These are phyloP conservation scores for Octodonta nipae DNA, from an alignment of 2,888 invertebrate genomes.

Conservation along the genomic window DNA sequence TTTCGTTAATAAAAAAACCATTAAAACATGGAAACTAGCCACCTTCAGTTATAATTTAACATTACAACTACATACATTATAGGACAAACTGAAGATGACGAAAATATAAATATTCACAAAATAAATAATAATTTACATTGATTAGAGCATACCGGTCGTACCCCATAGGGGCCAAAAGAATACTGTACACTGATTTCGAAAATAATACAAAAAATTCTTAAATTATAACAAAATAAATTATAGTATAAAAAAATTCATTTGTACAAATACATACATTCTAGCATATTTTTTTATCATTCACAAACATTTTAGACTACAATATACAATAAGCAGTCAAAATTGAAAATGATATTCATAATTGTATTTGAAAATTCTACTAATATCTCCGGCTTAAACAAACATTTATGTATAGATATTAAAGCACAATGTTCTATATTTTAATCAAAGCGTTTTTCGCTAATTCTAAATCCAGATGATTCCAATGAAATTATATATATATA, in stretches of 20 bases:
- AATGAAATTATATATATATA: no score
- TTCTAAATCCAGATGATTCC: no score
- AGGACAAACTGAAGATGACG: no score
- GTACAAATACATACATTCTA: slow-evolving; percentile 16
- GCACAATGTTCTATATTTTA: no score
- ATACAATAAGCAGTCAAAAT: no score
- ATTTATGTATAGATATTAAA: no score
- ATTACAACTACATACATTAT: no score
- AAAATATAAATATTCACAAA: slow-evolving; percentile 26
- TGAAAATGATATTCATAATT: no score
- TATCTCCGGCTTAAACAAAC: no score
- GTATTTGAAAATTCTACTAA: no score
- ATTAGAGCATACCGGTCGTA: slow-evolving; percentile 24
- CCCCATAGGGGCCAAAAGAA: slow-evolving; percentile 32
- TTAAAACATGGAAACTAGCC: slow-evolving; percentile 30
- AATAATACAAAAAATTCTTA: slow-evolving; percentile 22
- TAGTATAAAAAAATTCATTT: slow-evolving; percentile 18
- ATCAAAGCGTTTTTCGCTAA: no score
- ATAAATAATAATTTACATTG: slow-evolving; percentile 34
- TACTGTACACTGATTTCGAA: slow-evolving; percentile 25
- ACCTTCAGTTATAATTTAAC: slow-evolving; percentile 6
- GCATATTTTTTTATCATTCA: slow-evolving; percentile 11
- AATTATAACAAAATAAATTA: slow-evolving; percentile 19
- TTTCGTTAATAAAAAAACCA: slow-evolving; percentile 27
- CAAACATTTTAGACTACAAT: slow-evolving; percentile 11